Percentiles rank a stretch among this genome's conserved stretches.
Evolutionary conservation across 1,140 invertebrate species (phyloP).

Genomic region (Choristoneura fumiferana): DNA sequence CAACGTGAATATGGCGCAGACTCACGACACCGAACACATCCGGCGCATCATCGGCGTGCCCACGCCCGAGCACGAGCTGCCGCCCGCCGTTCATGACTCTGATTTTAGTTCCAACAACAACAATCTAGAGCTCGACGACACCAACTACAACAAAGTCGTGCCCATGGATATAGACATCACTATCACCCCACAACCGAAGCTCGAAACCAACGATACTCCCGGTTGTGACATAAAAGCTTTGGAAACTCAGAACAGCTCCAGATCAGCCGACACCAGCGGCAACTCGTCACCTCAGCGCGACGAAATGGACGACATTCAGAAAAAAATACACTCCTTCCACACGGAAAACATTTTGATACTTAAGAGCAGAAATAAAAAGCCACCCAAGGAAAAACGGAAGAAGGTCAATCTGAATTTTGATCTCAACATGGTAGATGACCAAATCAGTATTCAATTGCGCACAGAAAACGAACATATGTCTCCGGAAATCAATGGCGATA

Average conservation of each 20-base stretch:
- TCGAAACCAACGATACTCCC: constrained; percentile 55
- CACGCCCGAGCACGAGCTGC: constrained; percentile 55
- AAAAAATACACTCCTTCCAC: constrained; percentile 80
- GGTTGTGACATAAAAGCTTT: constrained; percentile 47
- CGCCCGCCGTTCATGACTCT: constrained; percentile 52
- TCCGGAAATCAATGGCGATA: constrained; percentile 58
- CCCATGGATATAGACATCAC: constrained; percentile 71
- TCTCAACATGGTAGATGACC: constrained; percentile 75
- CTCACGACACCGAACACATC: constrained; percentile 63
- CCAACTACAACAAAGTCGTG: constrained; percentile 62
- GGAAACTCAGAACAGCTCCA: constrained; percentile 58
- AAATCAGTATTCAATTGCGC: constrained; percentile 72
- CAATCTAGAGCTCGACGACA: constrained; percentile 56
- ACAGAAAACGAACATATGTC: constrained; percentile 57
- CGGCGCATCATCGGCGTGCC: constrained; percentile 68
- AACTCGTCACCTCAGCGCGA: constrained; percentile 75
- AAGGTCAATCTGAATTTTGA: constrained; percentile 77
- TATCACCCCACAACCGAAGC: constrained; percentile 53
- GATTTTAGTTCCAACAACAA: constrained; percentile 57
- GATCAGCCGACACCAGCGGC: constrained; percentile 73
- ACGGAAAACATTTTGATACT: constrained; percentile 80
- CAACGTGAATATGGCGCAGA: constrained; percentile 55
- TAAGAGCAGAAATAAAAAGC: constrained; percentile 80
- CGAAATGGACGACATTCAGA: constrained; percentile 80
- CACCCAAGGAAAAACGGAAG: constrained; percentile 73